Conservation (phyloP, 1,140 invertebrate species). For the Lepidotrigona ventralis region DNA sequence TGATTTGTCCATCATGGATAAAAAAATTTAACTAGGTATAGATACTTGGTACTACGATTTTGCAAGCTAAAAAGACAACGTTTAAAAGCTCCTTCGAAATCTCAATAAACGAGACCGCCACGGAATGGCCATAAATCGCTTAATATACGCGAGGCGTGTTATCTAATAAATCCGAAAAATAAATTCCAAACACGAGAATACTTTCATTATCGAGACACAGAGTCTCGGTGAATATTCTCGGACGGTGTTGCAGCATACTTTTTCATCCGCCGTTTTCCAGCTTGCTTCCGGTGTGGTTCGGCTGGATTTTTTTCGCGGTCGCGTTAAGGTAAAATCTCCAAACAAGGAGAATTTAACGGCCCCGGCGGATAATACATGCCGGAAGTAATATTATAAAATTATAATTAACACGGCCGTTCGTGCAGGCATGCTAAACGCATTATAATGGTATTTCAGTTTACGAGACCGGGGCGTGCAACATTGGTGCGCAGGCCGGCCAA, state of each 20-base stretch:
- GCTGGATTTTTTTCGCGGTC: neutral
- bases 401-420: constrained; percentile 21
- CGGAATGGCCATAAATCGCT: neutral
- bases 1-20: no score
- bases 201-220: neutral
- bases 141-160: neutral
- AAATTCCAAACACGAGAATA: neutral
- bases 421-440: constrained; percentile 5
- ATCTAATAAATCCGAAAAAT: neutral
- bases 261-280: neutral
- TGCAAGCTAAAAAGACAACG: no score
- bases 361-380: neutral
- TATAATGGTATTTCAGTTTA: constrained; percentile 30
- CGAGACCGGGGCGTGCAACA: constrained; percentile 9
- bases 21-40: no score
- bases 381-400: constrained; percentile 33
- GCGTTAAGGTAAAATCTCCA: constrained; percentile 10
- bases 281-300: neutral
- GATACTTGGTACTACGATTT: no score
- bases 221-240: neutral
- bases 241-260: neutral
- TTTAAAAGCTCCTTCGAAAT: no score
- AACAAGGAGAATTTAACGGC: neutral
- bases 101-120: no score
- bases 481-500: neutral